A percentile compares a stretch with the other conserved stretches of the same genome.
phyloP scores from a whole-genome alignment of 1,140 invertebrate genomes.

The Delia radicum region DNA sequence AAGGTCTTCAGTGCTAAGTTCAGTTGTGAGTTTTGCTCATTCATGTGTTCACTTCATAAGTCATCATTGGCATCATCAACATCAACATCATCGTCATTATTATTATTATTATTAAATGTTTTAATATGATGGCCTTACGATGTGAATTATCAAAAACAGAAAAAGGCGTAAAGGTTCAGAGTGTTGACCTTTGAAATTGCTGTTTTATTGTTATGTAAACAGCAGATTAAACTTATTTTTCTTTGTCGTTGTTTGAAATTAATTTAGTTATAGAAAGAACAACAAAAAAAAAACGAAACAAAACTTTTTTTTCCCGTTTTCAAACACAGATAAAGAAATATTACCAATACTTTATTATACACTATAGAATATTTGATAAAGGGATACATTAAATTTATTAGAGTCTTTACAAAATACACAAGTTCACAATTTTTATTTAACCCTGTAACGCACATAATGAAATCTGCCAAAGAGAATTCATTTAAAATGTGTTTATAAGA shows the following conservation, averaged over 20 bases:
- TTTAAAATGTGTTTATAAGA: no score
- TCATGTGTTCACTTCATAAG: not conserved
- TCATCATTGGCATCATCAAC: not conserved
- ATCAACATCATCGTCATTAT: not conserved
- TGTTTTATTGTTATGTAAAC: not conserved
- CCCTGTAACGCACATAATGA: no score
- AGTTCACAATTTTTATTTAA: no score
- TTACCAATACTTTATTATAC: not conserved
- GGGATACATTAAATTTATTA: no score
- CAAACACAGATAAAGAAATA: not conserved
- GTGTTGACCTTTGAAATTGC: not conserved
- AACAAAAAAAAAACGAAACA: no score
- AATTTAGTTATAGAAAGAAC: not conserved
- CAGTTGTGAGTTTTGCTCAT: no score
- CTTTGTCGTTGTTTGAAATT: not conserved
- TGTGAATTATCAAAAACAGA: no score
- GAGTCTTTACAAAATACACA: no score
- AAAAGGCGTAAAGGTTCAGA: no score
- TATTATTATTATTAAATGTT: not conserved
- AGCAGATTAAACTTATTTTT: not conserved
- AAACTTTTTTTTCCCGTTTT: not conserved
- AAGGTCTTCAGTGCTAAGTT: no score
- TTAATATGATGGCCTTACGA: not conserved
- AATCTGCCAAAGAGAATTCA: no score
- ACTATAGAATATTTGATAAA: no score